These are phyloP conservation scores for Moxostoma hubbsi DNA, from an alignment of 2,797 vertebrate genomes.

Conservation along the genomic window DNA sequence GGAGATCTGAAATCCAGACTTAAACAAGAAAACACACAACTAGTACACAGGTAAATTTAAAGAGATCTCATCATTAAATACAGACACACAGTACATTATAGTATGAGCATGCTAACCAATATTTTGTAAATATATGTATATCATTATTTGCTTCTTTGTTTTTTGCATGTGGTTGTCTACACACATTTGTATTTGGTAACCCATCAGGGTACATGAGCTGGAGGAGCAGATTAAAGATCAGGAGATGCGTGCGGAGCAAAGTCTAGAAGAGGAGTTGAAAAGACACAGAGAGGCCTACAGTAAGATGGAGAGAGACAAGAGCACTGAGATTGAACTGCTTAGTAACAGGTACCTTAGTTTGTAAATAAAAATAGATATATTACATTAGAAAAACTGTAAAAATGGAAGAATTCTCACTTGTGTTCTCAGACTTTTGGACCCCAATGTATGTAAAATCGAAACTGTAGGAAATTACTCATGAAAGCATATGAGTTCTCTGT, in stretches of 20 bases:
- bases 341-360: constrained; percentile 80
- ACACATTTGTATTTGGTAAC: constrained; percentile 8
- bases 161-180: constrained; percentile 7
- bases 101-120: constrained; percentile 61
- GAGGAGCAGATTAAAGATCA: constrained; percentile 96
- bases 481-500: no score
- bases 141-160: neutral
- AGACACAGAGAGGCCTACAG: constrained; percentile 86
- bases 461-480: no score
- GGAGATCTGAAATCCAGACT: constrained; percentile 93
- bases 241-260: constrained; percentile 86
- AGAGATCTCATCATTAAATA: neutral
- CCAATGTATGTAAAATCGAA: no score
- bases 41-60: constrained; percentile 90
- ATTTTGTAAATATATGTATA: neutral
- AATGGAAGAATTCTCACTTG: no score
- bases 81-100: neutral
- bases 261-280: constrained; percentile 86
- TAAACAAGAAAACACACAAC: constrained; percentile 94
- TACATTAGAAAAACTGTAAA: no score
- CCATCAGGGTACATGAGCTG: constrained; percentile 89
- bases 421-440: no score
- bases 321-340: constrained; percentile 87
- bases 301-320: constrained; percentile 89
- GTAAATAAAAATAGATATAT: no score